A percentile compares a stretch with the other conserved stretches of the same genome.
phyloP scores from a whole-genome alignment of 2,797 vertebrate species.

The Poecilia velifera region DNA sequence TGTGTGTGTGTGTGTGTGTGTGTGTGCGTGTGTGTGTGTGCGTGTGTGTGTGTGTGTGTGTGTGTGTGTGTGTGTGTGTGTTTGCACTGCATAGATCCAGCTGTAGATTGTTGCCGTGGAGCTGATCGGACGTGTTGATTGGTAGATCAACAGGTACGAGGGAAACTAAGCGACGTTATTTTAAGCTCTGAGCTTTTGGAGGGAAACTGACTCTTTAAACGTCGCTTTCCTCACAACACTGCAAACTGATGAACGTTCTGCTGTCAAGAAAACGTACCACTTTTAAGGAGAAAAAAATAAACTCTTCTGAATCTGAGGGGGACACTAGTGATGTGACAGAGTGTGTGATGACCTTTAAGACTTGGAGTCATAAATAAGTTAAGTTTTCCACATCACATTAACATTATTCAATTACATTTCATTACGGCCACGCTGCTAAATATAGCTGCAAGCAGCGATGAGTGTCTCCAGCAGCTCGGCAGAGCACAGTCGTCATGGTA shows the following conservation, averaged over 20 bases:
- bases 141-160: neutral
- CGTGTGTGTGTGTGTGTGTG: no score
- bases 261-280: neutral
- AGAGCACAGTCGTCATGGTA: constrained; percentile 16
- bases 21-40: no score
- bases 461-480: constrained; percentile 2
- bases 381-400: constrained; percentile 4
- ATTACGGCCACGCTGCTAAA: constrained; percentile 11
- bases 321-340: neutral
- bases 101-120: neutral
- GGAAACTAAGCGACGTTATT: neutral
- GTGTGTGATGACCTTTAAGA: constrained; percentile 14
- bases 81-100: neutral
- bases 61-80: no score
- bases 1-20: no score
- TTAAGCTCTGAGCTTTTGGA: neutral
- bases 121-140: neutral
- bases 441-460: constrained; percentile 17
- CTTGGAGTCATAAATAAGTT: constrained; percentile 1
- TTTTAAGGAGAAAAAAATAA: neutral
- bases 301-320: neutral
- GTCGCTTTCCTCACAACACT: neutral
- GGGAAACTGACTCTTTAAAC: neutral
- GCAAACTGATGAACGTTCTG: neutral
- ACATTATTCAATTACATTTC: constrained; percentile 12